phyloP scores from a whole-genome alignment of 1,140 invertebrate species.

The Dinothrombium tinctorium region DNA sequence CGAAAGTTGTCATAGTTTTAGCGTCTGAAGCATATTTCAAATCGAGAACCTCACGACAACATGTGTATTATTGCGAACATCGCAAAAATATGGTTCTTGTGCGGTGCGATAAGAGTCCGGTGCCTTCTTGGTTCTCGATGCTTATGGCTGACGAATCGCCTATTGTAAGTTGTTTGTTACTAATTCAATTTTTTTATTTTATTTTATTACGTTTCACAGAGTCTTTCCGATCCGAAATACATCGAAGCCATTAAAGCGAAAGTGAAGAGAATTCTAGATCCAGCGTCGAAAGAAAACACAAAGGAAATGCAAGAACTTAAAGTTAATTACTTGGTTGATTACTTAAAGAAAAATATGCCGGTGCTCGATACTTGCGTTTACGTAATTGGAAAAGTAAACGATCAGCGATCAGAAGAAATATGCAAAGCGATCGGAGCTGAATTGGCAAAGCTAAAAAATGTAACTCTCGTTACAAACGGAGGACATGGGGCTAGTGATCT shows the following conservation, averaged over 20 bases:
- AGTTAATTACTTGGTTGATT: conserved; percentile 17
- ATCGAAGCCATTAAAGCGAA: conserved; percentile 15
- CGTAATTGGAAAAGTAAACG: conserved; percentile 17
- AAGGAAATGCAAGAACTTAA: conserved; percentile 19
- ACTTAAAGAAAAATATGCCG: conserved; percentile 12
- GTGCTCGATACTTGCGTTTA: conserved; percentile 18
- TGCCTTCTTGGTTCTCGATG: conserved; percentile 14
- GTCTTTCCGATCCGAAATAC: no score
- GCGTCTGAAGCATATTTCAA: conserved; percentile 21
- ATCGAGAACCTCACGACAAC: conserved; percentile 22
- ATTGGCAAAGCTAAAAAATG: conserved; percentile 18
- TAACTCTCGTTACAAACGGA: conserved; percentile 21
- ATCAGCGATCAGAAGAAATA: conserved; percentile 14
- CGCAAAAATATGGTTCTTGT: conserved; percentile 21
- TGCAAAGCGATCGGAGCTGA: conserved; percentile 19
- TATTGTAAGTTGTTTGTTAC: conserved; percentile 12
- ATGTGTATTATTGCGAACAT: conserved; percentile 25
- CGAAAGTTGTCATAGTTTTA: conserved; percentile 20
- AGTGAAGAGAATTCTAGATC: conserved; percentile 17
- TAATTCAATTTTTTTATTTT: no score
- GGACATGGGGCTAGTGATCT: conserved; percentile 19
- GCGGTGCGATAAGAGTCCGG: conserved; percentile 17
- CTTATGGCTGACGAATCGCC: conserved; percentile 14
- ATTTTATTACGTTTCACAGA: no score
- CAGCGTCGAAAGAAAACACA: conserved; percentile 16